Conservation (phyloP, 2,113 vertebrate species). For the Hippocampus barbouri region DNA sequence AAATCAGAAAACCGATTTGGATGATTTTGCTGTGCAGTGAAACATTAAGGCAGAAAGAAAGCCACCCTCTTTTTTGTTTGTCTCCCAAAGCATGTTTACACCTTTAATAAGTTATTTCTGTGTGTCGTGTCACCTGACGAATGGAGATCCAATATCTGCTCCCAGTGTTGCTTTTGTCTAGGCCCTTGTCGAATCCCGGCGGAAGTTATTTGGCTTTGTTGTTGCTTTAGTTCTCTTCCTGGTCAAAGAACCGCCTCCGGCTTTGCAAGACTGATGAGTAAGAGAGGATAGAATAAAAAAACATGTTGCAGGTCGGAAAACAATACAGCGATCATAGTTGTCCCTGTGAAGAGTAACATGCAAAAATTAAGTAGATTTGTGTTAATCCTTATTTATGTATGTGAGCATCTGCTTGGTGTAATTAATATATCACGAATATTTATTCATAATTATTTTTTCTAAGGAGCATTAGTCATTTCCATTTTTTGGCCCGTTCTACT, state of each 20-base stretch:
- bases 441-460: too few species aligned
- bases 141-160: neutral
- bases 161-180: neutral
- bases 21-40: neutral
- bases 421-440: too few species aligned
- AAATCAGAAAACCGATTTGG: neutral
- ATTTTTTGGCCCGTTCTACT: too few species aligned
- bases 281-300: neutral
- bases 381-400: too few species aligned
- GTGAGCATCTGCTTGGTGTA: neutral
- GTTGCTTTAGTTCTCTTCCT: neutral
- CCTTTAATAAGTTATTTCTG: neutral
- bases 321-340: neutral
- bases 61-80: neutral
- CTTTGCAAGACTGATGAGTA: neutral
- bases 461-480: too few species aligned
- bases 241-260: neutral
- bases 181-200: neutral
- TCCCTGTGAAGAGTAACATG: neutral
- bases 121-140: neutral
- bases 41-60: neutral
- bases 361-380: too few species aligned
- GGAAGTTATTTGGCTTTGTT: neutral
- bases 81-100: neutral
- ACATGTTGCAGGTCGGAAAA: neutral